Evolutionary conservation across 2,113 vertebrate species (phyloP).

Genomic region (Pituophis catenifer): DNA sequence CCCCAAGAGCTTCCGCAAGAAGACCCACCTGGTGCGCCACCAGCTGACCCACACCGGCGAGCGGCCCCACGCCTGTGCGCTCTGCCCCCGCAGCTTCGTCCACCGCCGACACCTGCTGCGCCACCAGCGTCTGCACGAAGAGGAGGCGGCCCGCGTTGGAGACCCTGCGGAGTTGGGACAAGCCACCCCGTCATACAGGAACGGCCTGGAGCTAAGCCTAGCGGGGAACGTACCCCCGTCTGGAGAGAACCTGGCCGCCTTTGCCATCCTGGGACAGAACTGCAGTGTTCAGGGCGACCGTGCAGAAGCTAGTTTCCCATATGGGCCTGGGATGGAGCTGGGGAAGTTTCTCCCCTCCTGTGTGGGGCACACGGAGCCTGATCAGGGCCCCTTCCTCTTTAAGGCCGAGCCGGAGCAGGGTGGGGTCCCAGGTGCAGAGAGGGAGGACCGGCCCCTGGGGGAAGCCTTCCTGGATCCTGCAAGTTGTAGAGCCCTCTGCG

Average conservation of each 20-base stretch:
- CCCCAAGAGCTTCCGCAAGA: constrained; percentile 68
- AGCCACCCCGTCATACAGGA: fast-evolving
- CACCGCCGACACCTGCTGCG: constrained; percentile 68
- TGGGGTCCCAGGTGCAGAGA: not conserved
- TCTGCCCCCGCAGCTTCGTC: constrained; percentile 61
- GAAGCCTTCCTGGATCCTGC: not conserved
- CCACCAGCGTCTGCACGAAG: constrained; percentile 61
- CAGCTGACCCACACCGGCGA: constrained; percentile 68
- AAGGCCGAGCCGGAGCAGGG: not conserved
- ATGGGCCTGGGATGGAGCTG: not conserved
- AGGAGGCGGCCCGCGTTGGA: not conserved
- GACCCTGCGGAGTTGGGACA: fast-evolving
- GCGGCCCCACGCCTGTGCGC: constrained; percentile 60
- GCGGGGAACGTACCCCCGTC: fast-evolving
- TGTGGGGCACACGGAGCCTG: not conserved
- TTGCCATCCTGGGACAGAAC: not conserved
- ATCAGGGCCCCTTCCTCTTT: not conserved
- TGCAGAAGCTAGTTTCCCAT: not conserved
- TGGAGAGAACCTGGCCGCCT: fast-evolving
- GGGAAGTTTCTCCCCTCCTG: not conserved
- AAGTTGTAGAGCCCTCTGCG: not conserved
- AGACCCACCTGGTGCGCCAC: constrained; percentile 69
- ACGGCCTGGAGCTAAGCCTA: fast-evolving
- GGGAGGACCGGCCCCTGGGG: not conserved
- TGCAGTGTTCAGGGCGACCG: not conserved